These are phyloP conservation scores for Homalodisca vitripennis DNA, from an alignment of 1,140 invertebrate species.

Conservation along the genomic window DNA sequence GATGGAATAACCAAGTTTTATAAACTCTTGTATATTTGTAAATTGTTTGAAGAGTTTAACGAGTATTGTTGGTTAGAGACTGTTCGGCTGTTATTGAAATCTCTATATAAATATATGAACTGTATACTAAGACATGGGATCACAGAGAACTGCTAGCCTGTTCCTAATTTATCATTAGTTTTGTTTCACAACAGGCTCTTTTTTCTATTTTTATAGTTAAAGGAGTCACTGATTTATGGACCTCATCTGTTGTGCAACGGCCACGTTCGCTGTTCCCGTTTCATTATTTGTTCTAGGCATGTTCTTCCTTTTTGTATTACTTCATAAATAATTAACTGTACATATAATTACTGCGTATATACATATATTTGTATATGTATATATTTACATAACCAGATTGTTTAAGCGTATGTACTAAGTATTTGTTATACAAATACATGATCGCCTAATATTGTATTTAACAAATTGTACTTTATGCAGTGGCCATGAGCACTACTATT, in stretches of 20 bases:
- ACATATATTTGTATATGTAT: slow-evolving; percentile 17
- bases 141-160: not conserved
- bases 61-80: not conserved
- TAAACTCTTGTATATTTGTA: slow-evolving; percentile 24
- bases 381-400: not conserved
- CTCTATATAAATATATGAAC: slow-evolving; percentile 8
- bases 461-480: slow-evolving; percentile 14
- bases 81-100: slow-evolving; percentile 25
- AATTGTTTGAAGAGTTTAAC: slow-evolving; percentile 17
- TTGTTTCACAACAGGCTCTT: not conserved
- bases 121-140: slow-evolving; percentile 24
- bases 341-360: slow-evolving; percentile 17
- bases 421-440: slow-evolving; percentile 29
- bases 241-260: too few species aligned
- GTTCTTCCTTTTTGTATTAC: slow-evolving; percentile 4
- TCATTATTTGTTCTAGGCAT: not conserved
- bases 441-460: slow-evolving; percentile 30
- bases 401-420: slow-evolving; percentile 20
- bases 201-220: too few species aligned
- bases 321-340: not conserved
- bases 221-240: too few species aligned
- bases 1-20: slow-evolving; percentile 4
- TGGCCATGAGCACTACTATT: slow-evolving; percentile 14
- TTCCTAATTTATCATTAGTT: slow-evolving; percentile 2
- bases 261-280: not conserved